These are phyloP conservation scores for Sterna hirundo DNA, from an alignment of 2,113 vertebrate genomes.

Conservation along the genomic window DNA sequence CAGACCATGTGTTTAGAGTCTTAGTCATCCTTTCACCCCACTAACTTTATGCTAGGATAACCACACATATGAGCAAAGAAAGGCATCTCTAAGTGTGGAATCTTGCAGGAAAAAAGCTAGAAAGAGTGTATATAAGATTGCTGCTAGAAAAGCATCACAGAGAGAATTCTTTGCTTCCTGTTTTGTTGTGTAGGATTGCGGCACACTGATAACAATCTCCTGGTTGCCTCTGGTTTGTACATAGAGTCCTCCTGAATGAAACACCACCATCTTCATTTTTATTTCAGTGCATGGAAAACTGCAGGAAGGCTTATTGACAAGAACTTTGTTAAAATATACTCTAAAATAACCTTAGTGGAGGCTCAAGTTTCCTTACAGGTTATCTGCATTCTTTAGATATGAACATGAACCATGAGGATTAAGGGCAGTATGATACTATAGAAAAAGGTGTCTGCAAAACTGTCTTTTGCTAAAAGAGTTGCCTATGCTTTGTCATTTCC, in stretches of 20 bases:
- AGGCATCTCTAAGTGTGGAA: background rate
- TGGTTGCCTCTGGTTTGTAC: background rate
- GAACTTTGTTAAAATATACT: background rate
- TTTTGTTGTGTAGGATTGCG: background rate
- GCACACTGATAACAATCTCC: background rate
- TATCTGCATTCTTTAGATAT: background rate
- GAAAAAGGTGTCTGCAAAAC: background rate
- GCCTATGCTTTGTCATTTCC: background rate
- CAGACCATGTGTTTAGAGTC: background rate
- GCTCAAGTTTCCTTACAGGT: background rate
- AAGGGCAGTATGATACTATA: background rate
- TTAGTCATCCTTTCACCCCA: background rate
- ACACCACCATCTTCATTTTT: background rate
- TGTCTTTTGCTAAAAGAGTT: background rate
- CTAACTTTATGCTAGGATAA: background rate
- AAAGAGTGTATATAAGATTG: background rate
- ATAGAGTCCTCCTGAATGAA: background rate
- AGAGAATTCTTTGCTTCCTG: background rate
- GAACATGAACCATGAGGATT: background rate
- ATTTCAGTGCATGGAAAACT: background rate
- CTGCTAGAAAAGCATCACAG: background rate
- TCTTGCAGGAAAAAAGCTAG: background rate
- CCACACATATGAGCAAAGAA: accelerated
- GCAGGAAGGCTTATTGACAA: background rate
- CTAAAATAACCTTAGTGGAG: background rate